These are phyloP conservation scores for Apeira syringaria DNA, from an alignment of 2,888 invertebrate species.

Conservation along the genomic window DNA sequence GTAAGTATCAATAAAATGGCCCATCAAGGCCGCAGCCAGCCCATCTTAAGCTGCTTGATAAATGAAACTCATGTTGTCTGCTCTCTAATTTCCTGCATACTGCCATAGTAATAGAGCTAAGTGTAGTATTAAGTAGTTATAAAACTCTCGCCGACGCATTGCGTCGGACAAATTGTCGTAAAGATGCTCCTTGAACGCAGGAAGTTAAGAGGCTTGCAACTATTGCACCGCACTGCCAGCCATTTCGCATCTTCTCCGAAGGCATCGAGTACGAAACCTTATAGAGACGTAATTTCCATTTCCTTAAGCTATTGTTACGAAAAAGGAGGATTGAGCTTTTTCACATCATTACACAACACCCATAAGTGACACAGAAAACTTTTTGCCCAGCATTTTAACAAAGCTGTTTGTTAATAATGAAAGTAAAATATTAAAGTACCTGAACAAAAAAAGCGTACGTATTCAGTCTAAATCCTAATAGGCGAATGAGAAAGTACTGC, in stretches of 20 bases:
- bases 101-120: conserved; percentile 65
- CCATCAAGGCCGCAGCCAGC: conserved; percentile 46
- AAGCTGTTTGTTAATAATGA: too few relatives aligned
- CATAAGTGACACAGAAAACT: too few relatives aligned
- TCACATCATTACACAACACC: too few relatives aligned
- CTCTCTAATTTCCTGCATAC: conserved; percentile 73
- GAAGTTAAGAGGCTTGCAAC: conserved; percentile 60
- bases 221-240: conserved; percentile 33
- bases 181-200: conserved; percentile 52
- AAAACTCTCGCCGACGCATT: conserved; percentile 42
- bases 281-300: too few relatives aligned
- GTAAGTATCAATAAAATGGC: conserved; percentile 17
- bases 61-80: conserved; percentile 62
- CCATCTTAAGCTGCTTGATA: conserved; percentile 68
- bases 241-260: conserved; percentile 4
- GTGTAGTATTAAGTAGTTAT: conserved; percentile 54
- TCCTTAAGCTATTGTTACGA: too few relatives aligned
- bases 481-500: too few relatives aligned
- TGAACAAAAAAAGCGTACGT: too few relatives aligned
- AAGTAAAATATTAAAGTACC: too few relatives aligned
- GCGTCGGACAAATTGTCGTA: conserved; percentile 39
- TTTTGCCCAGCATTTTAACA: too few relatives aligned
- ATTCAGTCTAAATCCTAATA: too few relatives aligned
- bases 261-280: too few relatives aligned
- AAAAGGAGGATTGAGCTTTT: too few relatives aligned